phyloP scores from a whole-genome alignment of 1,140 invertebrate genomes.

The Belonocnema kinseyi region DNA sequence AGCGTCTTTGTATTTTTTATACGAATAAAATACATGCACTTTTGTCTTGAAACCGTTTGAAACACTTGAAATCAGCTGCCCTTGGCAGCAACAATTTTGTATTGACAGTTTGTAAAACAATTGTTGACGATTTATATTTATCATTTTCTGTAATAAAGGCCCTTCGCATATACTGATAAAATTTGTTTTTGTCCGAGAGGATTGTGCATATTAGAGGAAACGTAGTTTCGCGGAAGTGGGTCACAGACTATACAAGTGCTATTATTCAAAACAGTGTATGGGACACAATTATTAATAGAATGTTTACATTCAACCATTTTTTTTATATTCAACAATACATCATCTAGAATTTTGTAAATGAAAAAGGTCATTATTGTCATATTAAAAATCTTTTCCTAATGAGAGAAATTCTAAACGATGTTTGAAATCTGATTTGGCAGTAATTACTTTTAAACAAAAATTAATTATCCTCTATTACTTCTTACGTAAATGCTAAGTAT shows the following conservation, averaged over 20 bases:
- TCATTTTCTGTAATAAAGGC: background rate
- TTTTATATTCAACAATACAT: too few species aligned
- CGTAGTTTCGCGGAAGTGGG: background rate
- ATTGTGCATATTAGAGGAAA: slow-evolving; percentile 3
- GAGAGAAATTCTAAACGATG: too few species aligned
- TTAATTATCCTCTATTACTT: too few species aligned
- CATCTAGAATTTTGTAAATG: too few species aligned
- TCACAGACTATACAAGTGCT: background rate
- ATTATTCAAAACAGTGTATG: background rate
- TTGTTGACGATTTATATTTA: background rate
- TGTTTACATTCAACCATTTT: too few species aligned
- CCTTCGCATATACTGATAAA: background rate
- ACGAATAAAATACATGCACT: background rate
- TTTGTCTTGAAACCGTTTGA: background rate
- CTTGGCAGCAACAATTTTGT: background rate
- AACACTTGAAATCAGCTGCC: background rate
- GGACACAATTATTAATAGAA: too few species aligned
- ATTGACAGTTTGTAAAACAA: slow-evolving; percentile 1
- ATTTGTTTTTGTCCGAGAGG: background rate
- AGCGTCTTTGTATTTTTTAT: background rate
- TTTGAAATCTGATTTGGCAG: too few species aligned
- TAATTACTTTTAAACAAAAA: too few species aligned
- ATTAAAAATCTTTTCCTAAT: too few species aligned
- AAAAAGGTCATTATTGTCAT: too few species aligned
- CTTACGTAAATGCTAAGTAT: too few species aligned